Percentiles rank a stretch among this genome's conserved stretches.
Conservation (phyloP, 2,888 invertebrate species). For the Amblyteles armatorius region DNA sequence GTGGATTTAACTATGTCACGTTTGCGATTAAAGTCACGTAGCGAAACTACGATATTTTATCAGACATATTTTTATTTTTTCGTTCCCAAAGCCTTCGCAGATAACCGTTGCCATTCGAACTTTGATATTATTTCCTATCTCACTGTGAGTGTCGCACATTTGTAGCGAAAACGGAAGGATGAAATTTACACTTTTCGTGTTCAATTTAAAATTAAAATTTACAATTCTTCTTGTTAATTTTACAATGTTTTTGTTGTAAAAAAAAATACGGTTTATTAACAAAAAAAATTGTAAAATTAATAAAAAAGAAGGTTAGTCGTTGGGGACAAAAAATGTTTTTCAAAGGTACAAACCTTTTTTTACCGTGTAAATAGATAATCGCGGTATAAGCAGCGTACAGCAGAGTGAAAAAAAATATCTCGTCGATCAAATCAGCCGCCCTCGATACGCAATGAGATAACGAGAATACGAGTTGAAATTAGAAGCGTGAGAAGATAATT, state of each 20-base stretch:
- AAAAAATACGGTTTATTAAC: no score
- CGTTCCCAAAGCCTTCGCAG: neutral
- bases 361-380: no score
- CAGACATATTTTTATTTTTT: neutral
- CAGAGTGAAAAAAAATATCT: neutral
- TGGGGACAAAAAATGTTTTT: no score
- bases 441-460: neutral
- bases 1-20: constrained; percentile 20
- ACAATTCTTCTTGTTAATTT: no score
- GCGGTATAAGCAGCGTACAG: neutral
- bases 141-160: neutral
- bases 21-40: constrained; percentile 19
- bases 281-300: no score
- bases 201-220: no score
- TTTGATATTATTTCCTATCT: neutral
- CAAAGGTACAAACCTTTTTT: no score
- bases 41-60: constrained; percentile 13
- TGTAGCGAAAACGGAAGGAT: neutral
- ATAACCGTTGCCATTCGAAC: constrained; percentile 1
- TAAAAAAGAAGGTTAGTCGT: no score
- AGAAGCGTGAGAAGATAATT: neutral
- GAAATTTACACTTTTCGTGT: neutral
- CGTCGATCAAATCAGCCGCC: neutral
- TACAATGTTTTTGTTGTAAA: no score
- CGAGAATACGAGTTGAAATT: neutral